Evolutionary conservation across 2,113 vertebrate species (phyloP).

Genomic region (Notarius quadriscutis): DNA sequence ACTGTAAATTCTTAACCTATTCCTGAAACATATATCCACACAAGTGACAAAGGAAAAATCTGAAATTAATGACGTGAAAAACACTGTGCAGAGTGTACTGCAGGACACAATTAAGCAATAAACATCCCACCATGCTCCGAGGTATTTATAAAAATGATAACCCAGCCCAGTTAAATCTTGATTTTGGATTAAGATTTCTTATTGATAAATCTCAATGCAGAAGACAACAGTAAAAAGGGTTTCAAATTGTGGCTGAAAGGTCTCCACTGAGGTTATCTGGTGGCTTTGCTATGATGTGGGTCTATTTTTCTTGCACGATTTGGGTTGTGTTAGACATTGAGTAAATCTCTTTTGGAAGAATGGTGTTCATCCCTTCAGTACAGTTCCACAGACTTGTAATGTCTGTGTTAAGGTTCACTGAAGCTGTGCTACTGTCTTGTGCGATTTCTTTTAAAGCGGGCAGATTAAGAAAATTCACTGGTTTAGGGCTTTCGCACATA

Average conservation of each 20-base stretch:
- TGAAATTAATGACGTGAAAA: background rate
- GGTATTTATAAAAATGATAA: background rate
- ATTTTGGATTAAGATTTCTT: background rate
- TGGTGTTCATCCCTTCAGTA: background rate
- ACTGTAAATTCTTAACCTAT: background rate
- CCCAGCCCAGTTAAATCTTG: background rate
- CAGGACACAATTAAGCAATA: background rate
- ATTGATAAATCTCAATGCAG: background rate
- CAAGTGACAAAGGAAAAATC: background rate
- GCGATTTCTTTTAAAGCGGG: background rate
- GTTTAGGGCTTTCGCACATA: no score
- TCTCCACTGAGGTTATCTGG: no score
- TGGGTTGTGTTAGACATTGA: background rate
- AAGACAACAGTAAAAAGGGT: background rate
- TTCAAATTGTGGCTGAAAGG: background rate
- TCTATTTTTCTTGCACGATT: background rate
- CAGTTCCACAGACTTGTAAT: background rate
- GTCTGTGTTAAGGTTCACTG: background rate
- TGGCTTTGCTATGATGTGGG: no score
- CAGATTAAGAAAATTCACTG: no score
- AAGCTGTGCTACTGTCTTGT: background rate
- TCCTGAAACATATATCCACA: background rate
- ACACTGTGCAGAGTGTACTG: background rate
- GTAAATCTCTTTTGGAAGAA: background rate
- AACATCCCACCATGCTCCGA: background rate